A percentile compares a stretch with the other conserved stretches of the same genome.
Evolutionary conservation across 2,113 vertebrate species (phyloP).

Genomic region (Prunella himalayana): DNA sequence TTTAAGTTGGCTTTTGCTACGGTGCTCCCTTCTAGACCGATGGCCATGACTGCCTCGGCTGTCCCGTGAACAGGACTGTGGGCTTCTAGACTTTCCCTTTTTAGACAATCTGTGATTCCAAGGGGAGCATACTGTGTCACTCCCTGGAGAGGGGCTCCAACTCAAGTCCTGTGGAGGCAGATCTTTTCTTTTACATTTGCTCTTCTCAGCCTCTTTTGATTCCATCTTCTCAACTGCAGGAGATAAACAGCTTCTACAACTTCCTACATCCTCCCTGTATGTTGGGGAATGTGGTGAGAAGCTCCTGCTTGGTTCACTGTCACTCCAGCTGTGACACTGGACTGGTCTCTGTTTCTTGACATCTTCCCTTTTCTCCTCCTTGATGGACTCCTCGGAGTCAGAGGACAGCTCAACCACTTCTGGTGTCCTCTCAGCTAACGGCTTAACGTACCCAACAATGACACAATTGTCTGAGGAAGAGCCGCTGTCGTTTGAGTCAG

Average conservation of each 20-base stretch:
- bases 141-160: constrained; percentile 48
- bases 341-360: constrained; percentile 70
- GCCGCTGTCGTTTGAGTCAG: neutral
- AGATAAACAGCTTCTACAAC: neutral
- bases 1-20: constrained; percentile 55
- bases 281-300: constrained; percentile 53
- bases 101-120: constrained; percentile 30
- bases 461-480: constrained; percentile 80
- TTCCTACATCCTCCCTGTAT: neutral
- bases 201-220: constrained; percentile 48
- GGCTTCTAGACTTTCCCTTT: constrained; percentile 60
- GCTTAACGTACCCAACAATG: constrained; percentile 88
- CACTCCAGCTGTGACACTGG: constrained; percentile 71
- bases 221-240: constrained; percentile 3
- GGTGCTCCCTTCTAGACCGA: constrained; percentile 58
- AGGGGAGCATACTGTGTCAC: constrained; percentile 49
- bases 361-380: constrained; percentile 68
- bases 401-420: constrained; percentile 92
- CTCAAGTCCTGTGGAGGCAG: neutral
- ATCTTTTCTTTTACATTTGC: neutral
- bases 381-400: constrained; percentile 79
- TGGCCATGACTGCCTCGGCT: constrained; percentile 51
- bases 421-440: constrained; percentile 87
- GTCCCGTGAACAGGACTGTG: constrained; percentile 54
- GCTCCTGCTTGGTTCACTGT: constrained; percentile 72